Evolutionary conservation across 1,140 invertebrate genomes (phyloP), one percentile per base, ranked within the genome.

Genomic region (Augochlora pura): DNA sequence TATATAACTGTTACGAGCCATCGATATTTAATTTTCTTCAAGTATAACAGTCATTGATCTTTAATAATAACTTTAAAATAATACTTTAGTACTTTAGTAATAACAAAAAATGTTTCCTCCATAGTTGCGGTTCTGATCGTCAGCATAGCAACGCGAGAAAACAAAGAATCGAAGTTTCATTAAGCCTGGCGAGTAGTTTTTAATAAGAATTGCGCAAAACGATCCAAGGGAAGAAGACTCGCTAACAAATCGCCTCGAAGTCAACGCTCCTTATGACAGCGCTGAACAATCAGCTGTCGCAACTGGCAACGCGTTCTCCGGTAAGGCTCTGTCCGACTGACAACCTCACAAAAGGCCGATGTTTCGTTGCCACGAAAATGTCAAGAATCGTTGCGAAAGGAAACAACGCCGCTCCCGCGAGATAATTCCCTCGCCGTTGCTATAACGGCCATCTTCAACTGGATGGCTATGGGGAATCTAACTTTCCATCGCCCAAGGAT

Each of bases 331-430:
- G 83, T 82, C 49, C 60, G 80, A 78, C 79, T 85, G 83, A 86
- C 84, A 82, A 82, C 80, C 76, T 77, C 73, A 90, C 88, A 91
- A 88, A 87, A 91, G 86, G 81, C 87, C 85, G 84, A 84, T 80
- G 78, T 76, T 79, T 77, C 52, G 54, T 77, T 63, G 80, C 81
- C 75, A 89, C 85, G 89, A 89, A 89, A 91, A 91, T 90, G 90
- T 90, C 89, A 91, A 84, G 86, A 75, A 73, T 65, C 68, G 83
- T 91, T 91, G 87, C 83, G 89, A 86, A 90, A 91, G 76, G 63
- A 65, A 74, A 84, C 54, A 77, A 77, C 82, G 52, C 57, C 68
- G 18, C 25, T 54, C 73, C 67, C 64, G 32, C 32, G n/a, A 83
- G 70, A 83, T 80, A 70, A 75, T 83, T 82, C 6, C 16, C 27